A percentile compares a stretch with the other conserved stretches of the same genome.
phyloP scores from a whole-genome alignment of 1,140 invertebrate species.

The Chrysoperla carnea region DNA sequence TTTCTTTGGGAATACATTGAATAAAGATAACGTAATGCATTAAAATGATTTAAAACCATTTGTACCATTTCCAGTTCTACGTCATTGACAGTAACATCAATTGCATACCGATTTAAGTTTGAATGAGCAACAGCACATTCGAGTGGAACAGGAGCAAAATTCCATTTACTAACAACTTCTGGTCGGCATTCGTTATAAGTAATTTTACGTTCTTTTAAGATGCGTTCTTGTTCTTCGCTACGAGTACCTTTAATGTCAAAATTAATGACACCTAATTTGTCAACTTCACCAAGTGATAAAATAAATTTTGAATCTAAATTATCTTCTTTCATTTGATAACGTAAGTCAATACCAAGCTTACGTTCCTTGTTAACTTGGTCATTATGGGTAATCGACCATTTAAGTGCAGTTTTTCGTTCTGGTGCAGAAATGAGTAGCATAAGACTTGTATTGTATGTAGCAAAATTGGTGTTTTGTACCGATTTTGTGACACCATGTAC shows the following conservation, averaged over 20 bases:
- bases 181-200: background rate
- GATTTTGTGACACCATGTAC: slow-evolving; percentile 3
- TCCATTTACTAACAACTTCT: no score
- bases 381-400: slow-evolving; percentile 15
- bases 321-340: slow-evolving; percentile 16
- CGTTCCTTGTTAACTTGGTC: slow-evolving; percentile 18
- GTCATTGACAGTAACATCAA: no score
- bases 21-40: no score
- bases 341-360: slow-evolving; percentile 20
- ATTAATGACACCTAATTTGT: slow-evolving; percentile 8
- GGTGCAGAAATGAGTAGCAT: slow-evolving; percentile 16
- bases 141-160: no score
- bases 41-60: no score
- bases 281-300: slow-evolving; percentile 13
- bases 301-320: slow-evolving; percentile 15
- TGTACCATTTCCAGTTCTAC: no score
- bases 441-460: slow-evolving; percentile 7
- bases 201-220: slow-evolving; percentile 2
- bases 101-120: no score
- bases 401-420: slow-evolving; percentile 13
- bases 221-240: slow-evolving; percentile 12
- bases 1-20: no score
- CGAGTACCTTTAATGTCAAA: slow-evolving; percentile 11
- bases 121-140: no score
- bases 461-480: no score